These are phyloP conservation scores for Dinothrombium tinctorium DNA, from an alignment of 1,140 invertebrate species.

Conservation along the genomic window DNA sequence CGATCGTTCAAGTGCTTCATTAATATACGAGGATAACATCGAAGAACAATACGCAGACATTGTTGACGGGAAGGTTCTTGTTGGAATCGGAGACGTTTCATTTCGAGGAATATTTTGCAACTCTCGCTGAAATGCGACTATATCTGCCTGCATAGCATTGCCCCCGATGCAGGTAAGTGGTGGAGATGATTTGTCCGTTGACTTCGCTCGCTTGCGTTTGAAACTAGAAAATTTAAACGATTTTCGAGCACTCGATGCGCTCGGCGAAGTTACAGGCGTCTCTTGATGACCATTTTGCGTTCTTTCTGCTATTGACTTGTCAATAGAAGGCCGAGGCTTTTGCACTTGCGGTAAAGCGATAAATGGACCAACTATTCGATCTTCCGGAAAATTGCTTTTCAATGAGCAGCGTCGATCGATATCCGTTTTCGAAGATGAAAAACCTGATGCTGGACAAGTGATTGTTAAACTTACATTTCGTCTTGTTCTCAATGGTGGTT, in stretches of 20 bases:
- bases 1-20: conserved; percentile 7
- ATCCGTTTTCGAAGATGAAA: background rate
- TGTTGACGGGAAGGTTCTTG: background rate
- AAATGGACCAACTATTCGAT: background rate
- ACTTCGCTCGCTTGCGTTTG: conserved; percentile 16
- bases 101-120: conserved; percentile 29
- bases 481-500: conserved; percentile 12
- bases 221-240: conserved; percentile 17
- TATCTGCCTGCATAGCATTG: conserved; percentile 22
- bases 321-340: background rate
- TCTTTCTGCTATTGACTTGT: background rate
- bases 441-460: conserved; percentile 7
- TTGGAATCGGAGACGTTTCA: conserved; percentile 7
- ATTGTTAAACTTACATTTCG: conserved; percentile 11
- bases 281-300: too few relatives aligned
- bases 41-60: background rate
- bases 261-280: background rate
- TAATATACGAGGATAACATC: background rate
- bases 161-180: conserved; percentile 5
- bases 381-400: background rate
- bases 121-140: conserved; percentile 27
- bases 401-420: background rate
- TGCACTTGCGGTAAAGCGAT: background rate
- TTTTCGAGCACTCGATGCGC: background rate
- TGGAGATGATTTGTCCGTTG: conserved; percentile 13